phyloP scores from a whole-genome alignment of 1,140 invertebrate genomes.

The Conus ventricosus region DNA sequence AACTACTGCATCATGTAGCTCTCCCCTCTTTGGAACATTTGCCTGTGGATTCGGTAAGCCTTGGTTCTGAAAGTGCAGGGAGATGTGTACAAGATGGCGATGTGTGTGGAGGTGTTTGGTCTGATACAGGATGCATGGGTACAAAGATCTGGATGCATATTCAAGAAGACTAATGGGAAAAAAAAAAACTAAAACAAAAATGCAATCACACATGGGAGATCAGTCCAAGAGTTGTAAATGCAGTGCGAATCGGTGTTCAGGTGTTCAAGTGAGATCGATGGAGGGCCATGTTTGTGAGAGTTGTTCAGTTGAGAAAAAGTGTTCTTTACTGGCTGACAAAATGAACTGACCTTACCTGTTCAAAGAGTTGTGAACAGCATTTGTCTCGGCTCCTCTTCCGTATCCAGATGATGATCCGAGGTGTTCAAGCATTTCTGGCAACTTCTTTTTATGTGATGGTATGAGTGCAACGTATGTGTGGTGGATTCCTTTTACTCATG shows the following conservation, averaged over 20 bases:
- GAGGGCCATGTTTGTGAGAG: background rate
- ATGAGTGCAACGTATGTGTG: background rate
- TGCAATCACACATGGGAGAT: too few relatives aligned
- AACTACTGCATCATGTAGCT: background rate
- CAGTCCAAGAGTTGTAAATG: too few relatives aligned
- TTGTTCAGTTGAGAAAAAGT: background rate
- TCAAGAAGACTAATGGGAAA: too few relatives aligned
- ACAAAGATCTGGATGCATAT: too few relatives aligned
- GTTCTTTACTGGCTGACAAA: background rate
- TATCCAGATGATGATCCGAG: background rate
- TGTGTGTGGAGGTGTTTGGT: background rate
- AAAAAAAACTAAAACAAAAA: background rate
- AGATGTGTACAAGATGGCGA: background rate
- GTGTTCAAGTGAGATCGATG: background rate
- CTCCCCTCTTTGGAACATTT: background rate
- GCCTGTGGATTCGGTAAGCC: background rate
- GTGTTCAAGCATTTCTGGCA: constrained; percentile 1
- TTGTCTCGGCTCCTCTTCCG: background rate
- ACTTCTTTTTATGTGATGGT: background rate
- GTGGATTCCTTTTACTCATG: background rate
- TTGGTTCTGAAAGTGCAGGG: background rate
- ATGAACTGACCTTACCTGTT: background rate
- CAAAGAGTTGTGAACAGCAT: background rate
- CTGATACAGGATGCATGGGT: too few relatives aligned
- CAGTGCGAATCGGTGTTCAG: too few relatives aligned